Percentiles rank a stretch among this genome's conserved stretches.
phyloP scores from a whole-genome alignment of 2,888 invertebrate species.

The Hipparchia semele region DNA sequence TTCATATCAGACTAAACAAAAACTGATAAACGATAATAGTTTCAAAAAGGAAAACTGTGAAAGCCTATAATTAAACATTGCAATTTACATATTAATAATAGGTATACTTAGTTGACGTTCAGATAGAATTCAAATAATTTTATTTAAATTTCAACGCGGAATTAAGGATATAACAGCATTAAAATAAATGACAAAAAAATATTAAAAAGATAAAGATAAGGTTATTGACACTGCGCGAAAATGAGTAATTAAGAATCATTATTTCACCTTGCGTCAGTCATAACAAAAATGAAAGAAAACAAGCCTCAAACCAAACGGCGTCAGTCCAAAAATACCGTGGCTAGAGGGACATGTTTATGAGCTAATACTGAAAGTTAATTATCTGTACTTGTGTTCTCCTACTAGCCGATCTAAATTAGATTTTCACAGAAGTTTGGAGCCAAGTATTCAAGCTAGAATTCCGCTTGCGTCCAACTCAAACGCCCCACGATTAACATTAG shows the following conservation, averaged over 20 bases:
- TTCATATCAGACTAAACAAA: too few relatives aligned
- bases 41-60: too few relatives aligned
- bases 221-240: background rate
- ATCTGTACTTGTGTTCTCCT: constrained; percentile 54
- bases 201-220: background rate
- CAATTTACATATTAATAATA: too few relatives aligned
- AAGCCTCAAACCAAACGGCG: constrained; percentile 36
- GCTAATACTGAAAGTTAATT: constrained; percentile 58
- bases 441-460: constrained; percentile 49
- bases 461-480: constrained; percentile 57
- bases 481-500: constrained; percentile 63
- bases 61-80: too few relatives aligned
- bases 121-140: too few relatives aligned
- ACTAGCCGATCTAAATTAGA: constrained; percentile 57
- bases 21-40: too few relatives aligned
- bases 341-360: constrained; percentile 57
- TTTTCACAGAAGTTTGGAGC: constrained; percentile 56
- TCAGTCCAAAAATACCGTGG: constrained; percentile 44
- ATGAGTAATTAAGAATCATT: background rate
- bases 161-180: background rate
- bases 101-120: too few relatives aligned
- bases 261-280: constrained; percentile 17
- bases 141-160: too few relatives aligned
- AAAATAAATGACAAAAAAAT: background rate
- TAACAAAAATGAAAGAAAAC: constrained; percentile 27